Base-by-base conservation (phyloP, 2,888 invertebrate species). In the Acanthosoma haemorrhoidale region DNA sequence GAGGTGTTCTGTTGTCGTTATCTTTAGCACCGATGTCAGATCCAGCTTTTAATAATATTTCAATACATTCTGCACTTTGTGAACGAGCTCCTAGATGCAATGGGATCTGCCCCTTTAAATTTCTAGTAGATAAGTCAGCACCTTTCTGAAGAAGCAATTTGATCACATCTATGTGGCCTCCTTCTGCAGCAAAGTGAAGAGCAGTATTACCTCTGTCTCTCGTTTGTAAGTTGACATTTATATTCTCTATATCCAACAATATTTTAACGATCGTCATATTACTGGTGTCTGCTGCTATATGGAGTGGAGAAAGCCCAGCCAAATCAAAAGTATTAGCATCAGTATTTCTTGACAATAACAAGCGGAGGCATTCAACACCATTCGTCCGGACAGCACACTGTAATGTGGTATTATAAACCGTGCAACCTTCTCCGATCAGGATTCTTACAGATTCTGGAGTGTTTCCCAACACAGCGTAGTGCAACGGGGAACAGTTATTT, bases 401-500 rank as follows among this genome's bases (percentile, higher is more conserved):
- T 25, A 95, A 82, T 39, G 91, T 84, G 25, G 89, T 89, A 77
- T 91, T 91, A 77, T 89, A 89, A 60, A 91, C 86, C 72, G 86
- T 84, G 67, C 91, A 88, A 18, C 88, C 89, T 73, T 85, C 85
- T 73, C 85, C 86, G 73, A 94, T 84, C 72, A 95, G 84, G 77
- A 92, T 85, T 80, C 87, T 87, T 69, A 91, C 89, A 13, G 92
- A 91, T 77, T 90, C 88, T 67, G 88, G 85, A 73, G 92, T 88
- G 78, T 94, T 91, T 13, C 94, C 92, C 80, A 93, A 92, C 34
- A 94, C 93, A 13, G 94, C 92, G 78, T 92, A 93, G 80, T 96
- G 94, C 71, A 95, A 84, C 0, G 94, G 92, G 58, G 90, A 89
- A 78, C 90, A 90, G 76, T 87, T 86, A 78, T 88, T 87, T 71